Base-by-base conservation (phyloP, 1,140 invertebrate genomes). In the Linepithema humile region DNA sequence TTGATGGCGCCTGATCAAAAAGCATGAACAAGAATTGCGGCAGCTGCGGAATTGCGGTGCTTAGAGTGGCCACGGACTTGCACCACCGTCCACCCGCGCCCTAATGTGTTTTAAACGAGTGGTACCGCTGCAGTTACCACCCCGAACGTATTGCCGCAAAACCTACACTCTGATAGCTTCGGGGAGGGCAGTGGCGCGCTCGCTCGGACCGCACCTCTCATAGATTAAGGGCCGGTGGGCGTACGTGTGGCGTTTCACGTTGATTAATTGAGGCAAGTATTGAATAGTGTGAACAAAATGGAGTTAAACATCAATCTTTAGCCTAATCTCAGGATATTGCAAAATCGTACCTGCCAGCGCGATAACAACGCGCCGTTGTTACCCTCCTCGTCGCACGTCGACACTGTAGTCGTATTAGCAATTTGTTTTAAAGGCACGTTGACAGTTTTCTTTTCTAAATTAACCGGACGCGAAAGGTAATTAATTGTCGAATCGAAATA, bases 61-160 rank as follows among this genome's bases (percentile, higher is more conserved):
- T 83, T 74, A 73, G 43, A 75, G 70, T 62, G 70, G 80, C 69
- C 45, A 29, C 72, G 82, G 72, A 82, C 60, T 80, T 50, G 74
- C 43, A 50, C 48, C 83, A 26, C 35, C 53, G 62, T 67, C 35
- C 64, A 73, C 20, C 64, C 32, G 62, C 62, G 17, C 75, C 82
- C 72, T 90, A 90, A 89, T 90, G 87, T 53, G 78, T 90, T 90
- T 90, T 73, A 82, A 90, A 90, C 84, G 85, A 87, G 85, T 90
- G 48, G 53, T 67, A 55, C 26, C 23, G 45, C 64, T 45, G 64
- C 83, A 80, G 75, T 65, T 80, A 80, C 73, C 82, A 64, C 29
- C 53, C 69, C 43, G 69, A 77, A 84, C 73, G 82, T 80, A 80
- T 84, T 67, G 74, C 83, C 75, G 53, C 83, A 82, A 82, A 84